Evolutionary conservation across 2,797 vertebrate genomes (phyloP).

Genomic region (Australoheros facetus): DNA sequence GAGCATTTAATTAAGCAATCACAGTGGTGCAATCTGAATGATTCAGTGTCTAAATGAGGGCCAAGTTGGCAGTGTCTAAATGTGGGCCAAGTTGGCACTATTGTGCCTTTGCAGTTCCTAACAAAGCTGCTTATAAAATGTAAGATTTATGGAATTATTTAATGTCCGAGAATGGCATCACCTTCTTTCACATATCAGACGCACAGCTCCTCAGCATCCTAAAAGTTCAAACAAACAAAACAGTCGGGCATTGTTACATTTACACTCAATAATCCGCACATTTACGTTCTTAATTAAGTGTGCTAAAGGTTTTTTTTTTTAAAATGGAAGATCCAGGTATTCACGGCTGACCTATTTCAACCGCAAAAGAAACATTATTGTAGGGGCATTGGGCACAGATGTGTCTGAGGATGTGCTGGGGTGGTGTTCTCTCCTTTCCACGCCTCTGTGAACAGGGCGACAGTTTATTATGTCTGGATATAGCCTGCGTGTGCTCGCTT

Average conservation of each 20-base stretch:
- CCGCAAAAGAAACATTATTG: conserved; percentile 44
- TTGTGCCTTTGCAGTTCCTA: conserved; percentile 31
- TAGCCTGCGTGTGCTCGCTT: conserved; percentile 45
- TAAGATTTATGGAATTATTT: neutral
- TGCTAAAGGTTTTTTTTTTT: conserved; percentile 43
- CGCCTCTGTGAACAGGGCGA: conserved; percentile 56
- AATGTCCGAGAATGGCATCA: neutral
- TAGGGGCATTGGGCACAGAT: conserved; percentile 59
- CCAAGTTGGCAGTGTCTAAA: conserved; percentile 56
- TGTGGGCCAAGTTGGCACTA: conserved; percentile 57
- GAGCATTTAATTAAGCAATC: conserved; percentile 84
- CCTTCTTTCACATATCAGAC: neutral
- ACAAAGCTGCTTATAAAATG: conserved; percentile 32
- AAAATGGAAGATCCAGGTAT: conserved; percentile 55
- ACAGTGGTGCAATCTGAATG: conserved; percentile 72
- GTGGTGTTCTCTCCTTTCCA: conserved; percentile 59
- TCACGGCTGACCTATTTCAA: conserved; percentile 72
- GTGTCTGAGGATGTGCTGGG: conserved; percentile 56
- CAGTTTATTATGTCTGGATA: conserved; percentile 59
- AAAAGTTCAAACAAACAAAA: neutral
- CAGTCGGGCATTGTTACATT: neutral
- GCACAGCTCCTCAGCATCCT: neutral
- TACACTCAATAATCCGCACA: neutral
- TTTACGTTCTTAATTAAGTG: conserved; percentile 50
- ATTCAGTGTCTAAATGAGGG: conserved; percentile 70